phyloP scores from a whole-genome alignment of 2,797 vertebrate genomes.

The Labroides dimidiatus region DNA sequence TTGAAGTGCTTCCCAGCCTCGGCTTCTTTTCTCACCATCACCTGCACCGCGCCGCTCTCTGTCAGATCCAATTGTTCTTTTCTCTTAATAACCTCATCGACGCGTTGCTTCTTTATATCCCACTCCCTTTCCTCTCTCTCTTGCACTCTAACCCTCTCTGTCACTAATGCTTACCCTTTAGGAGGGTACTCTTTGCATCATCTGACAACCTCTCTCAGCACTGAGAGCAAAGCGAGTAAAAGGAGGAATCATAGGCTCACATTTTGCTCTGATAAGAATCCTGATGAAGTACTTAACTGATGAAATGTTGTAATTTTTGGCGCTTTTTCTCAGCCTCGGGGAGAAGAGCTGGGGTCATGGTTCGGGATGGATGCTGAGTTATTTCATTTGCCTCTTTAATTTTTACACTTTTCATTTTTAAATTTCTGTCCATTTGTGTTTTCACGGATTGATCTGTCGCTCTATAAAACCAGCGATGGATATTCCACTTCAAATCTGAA shows the following conservation, averaged over 20 bases:
- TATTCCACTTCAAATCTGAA: background rate
- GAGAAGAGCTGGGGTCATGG: constrained; percentile 14
- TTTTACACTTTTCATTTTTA: background rate
- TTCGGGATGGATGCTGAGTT: constrained; percentile 28
- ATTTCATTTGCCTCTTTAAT: constrained; percentile 12
- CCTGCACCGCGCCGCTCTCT: constrained; percentile 50
- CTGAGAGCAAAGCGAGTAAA: constrained; percentile 23
- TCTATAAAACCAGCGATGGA: background rate
- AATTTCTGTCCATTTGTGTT: constrained; percentile 3
- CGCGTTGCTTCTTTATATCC: constrained; percentile 44
- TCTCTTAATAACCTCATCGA: constrained; percentile 72
- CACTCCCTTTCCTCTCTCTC: constrained; percentile 20
- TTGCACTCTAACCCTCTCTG: constrained; percentile 49
- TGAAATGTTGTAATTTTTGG: constrained; percentile 48
- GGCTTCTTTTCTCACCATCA: constrained; percentile 35
- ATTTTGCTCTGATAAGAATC: constrained; percentile 56
- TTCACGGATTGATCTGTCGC: background rate
- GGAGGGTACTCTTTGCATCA: constrained; percentile 63
- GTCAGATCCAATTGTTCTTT: constrained; percentile 71
- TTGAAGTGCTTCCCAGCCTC: constrained; percentile 65
- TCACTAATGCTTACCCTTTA: constrained; percentile 63
- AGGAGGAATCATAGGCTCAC: constrained; percentile 46
- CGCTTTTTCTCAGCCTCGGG: constrained; percentile 27
- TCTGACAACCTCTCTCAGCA: constrained; percentile 57
- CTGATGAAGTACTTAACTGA: constrained; percentile 58